phyloP scores from a whole-genome alignment of 2,888 invertebrate genomes.

The Anodontia alba region DNA sequence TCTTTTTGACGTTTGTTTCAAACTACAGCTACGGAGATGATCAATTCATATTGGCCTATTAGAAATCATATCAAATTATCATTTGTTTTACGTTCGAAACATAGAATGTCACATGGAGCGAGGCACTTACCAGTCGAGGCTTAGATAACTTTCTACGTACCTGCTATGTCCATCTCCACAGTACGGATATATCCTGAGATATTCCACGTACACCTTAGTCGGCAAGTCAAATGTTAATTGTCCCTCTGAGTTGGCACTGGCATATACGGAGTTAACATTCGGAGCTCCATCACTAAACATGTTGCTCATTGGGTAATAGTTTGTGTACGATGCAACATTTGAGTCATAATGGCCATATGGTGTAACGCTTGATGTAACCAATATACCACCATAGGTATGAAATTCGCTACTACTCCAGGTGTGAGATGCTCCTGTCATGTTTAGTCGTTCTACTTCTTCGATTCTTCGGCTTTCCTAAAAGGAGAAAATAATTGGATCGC shows the following conservation, averaged over 20 bases:
- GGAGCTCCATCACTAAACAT: conserved; percentile 39
- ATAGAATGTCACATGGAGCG: too few relatives aligned
- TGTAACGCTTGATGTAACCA: conserved; percentile 51
- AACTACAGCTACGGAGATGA: too few relatives aligned
- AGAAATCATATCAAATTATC: too few relatives aligned
- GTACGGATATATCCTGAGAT: conserved; percentile 68
- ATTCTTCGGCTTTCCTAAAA: conserved; percentile 57
- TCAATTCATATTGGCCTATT: too few relatives aligned
- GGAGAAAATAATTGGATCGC: neutral
- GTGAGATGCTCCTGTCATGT: conserved; percentile 41
- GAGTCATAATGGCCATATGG: conserved; percentile 34
- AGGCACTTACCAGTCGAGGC: too few relatives aligned
- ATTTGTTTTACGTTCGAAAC: too few relatives aligned
- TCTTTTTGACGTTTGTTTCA: too few relatives aligned
- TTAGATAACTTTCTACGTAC: too few relatives aligned
- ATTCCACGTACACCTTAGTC: conserved; percentile 63
- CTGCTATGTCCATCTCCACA: conserved; percentile 38
- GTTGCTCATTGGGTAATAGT: conserved; percentile 38
- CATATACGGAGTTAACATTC: conserved; percentile 33
- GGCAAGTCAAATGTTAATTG: conserved; percentile 63
- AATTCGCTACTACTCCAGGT: conserved; percentile 26
- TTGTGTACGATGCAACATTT: neutral
- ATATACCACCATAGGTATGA: conserved; percentile 58
- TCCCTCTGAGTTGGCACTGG: conserved; percentile 21
- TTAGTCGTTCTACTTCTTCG: conserved; percentile 61